Base-by-base conservation (phyloP, 30 jellyfish, hydroid and myxozoan genomes). In the Hydra vulgaris region DNA sequence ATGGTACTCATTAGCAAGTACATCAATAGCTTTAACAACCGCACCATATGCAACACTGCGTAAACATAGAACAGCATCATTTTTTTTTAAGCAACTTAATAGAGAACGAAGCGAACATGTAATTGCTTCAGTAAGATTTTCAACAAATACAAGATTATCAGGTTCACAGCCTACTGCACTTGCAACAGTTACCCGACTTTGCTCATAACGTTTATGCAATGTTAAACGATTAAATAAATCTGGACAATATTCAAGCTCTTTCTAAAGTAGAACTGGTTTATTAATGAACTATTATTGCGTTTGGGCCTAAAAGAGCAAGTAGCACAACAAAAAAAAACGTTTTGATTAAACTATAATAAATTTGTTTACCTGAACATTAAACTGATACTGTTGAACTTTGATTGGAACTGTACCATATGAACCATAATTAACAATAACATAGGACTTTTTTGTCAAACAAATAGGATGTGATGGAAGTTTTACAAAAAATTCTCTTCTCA, bases 81-180 rank as follows among this genome's bases (percentile, higher is more conserved):
- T 24, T 61, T 66, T 74, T 5, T 24, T 3, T n/a, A 80, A 70
- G n/a, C 22, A 21, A n/a, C 72, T 72, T 15, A 80, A 53, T 27
- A 80, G 71, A n/a, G 84, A 56, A 21, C 87, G 72, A 26, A 80
- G 70, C 20, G 87, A 27, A 70, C 87, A 80, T 25, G 40, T 80
- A 40, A 80, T 80, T 23, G 90, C 96, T 25, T 94, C 99, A 8
- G 99, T 94, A n/a, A 88, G 90, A 70, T 94, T 94, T 25, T 73
- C 94, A 15, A 87, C 87, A 72, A 87, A 88, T 16, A 79, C 99
- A 26, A 94, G 75, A 74, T 94, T 85, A n/a, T 86, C 78, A 15
- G 88, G 85, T 18, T 88, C 68, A 54, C 94, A 83, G 1, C 96
- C 96, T 16, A 94, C 88, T 0, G 88, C 95, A 19, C 77, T 66